Conservation (phyloP, 1,140 invertebrate species). For the Musca vetustissima region DNA sequence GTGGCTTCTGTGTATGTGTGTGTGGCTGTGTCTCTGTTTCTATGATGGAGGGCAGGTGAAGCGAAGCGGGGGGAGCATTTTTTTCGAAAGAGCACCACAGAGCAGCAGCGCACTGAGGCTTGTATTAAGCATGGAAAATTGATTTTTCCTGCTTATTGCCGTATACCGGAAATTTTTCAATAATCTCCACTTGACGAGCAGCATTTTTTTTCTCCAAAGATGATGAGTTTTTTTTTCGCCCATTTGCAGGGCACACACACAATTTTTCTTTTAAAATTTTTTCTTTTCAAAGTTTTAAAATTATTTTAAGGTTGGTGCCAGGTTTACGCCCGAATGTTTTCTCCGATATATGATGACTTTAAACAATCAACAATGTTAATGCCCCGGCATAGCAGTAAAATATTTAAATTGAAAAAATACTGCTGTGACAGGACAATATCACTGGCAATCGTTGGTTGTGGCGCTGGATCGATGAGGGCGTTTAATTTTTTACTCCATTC, state of each 20-base stretch:
- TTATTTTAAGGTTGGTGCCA: not conserved
- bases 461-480: too few relatives aligned
- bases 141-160: slow-evolving; percentile 52
- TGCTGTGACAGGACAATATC: slow-evolving; percentile 96
- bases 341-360: not conserved
- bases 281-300: not conserved
- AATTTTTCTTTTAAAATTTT: not conserved
- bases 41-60: not conserved
- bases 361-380: slow-evolving; percentile 60
- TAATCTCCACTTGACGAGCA: slow-evolving; percentile 20
- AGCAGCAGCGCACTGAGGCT: slow-evolving; percentile 17
- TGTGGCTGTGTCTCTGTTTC: not conserved
- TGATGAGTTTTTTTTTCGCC: not conserved
- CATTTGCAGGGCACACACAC: not conserved
- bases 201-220: slow-evolving; percentile 14
- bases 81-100: too few relatives aligned
- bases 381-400: slow-evolving; percentile 86
- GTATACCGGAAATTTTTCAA: slow-evolving; percentile 41
- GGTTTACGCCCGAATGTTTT: not conserved
- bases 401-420: slow-evolving; percentile 64
- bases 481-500: too few relatives aligned
- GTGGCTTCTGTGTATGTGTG: not conserved
- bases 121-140: slow-evolving; percentile 57
- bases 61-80: not conserved
- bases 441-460: slow-evolving; percentile 59